Base-by-base conservation (phyloP, 2,113 vertebrate genomes). In the Pterocles gutturalis region DNA sequence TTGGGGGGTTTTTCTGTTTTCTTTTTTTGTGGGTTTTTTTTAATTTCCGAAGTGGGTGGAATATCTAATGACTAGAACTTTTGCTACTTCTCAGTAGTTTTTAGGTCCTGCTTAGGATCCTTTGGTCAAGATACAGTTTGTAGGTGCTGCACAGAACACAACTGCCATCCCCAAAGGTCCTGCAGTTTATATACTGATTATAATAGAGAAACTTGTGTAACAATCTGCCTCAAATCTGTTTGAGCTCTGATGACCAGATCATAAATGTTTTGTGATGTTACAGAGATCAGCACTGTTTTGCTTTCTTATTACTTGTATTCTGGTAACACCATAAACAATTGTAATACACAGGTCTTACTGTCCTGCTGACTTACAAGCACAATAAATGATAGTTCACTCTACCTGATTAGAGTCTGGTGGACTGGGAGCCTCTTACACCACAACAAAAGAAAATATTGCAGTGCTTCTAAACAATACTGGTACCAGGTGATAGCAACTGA, bases 321-420 rank as follows among this genome's bases (percentile, higher is more conserved):
- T 5, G 13, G 4, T 62, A 66, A 54, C 43, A 22, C 41, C 17
- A 41, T 41, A 41, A 41, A 41, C 41, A 41, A 41, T 41, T 6
- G 12, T 41, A 41, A 41, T 41, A 41, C n/a, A 22, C 53, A 38
- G 65, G 26, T 38, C 10, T 58, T 8, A 1, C 29, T 48, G n/a
- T 33, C 41, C 45, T 69, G 20, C 28, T 33, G 22, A 29, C 9
- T 38, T 28, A n/a, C 1, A 28, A 18, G 38, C 15, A 11, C 3
- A 18, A 12, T 36, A 51, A 49, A 13, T 22, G 26, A 20, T 31
- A 19, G 38, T 10, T 57, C 28, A 17, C 24, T 13, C 12, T 33
- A 28, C 33, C 34, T 1, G 1, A 4, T 20, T 8, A 41, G 20
- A 26, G 17, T 41, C 6, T 9, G 7, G 10, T 21, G 29, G 45